Percentiles rank a stretch among this genome's conserved stretches.
Conservation (phyloP, 2,888 invertebrate species). For the Deilephila elpenor region DNA sequence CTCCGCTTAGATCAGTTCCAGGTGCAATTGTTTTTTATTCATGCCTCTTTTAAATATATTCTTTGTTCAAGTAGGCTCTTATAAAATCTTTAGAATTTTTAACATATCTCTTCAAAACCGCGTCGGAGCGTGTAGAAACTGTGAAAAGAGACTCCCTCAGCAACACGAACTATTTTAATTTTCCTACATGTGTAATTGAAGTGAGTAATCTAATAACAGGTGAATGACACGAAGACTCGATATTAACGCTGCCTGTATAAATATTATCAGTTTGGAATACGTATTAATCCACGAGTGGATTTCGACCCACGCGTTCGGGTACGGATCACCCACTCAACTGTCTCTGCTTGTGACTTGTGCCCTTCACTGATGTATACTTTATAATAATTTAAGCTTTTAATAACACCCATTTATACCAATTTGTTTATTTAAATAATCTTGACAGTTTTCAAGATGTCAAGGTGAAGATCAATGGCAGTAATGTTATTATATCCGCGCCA, state of each 20-base stretch:
- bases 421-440: constrained; percentile 21
- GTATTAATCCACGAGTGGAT: constrained; percentile 9
- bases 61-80: no score
- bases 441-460: constrained; percentile 2
- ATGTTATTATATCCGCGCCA: neutral
- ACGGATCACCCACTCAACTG: neutral
- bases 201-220: neutral
- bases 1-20: no score
- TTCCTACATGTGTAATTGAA: neutral
- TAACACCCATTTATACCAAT: neutral
- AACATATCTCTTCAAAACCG: neutral
- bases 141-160: no score
- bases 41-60: no score
- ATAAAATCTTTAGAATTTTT: neutral
- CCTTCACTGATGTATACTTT: neutral
- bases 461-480: neutral
- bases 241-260: neutral
- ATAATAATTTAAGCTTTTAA: constrained; percentile 4
- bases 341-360: neutral
- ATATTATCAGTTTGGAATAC: constrained; percentile 13
- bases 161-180: no score
- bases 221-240: neutral
- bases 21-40: no score
- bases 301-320: constrained; percentile 8
- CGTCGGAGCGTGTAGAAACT: no score